Base-by-base conservation (phyloP, 2,797 vertebrate genomes). In the Gephyroberyx darwinii region DNA sequence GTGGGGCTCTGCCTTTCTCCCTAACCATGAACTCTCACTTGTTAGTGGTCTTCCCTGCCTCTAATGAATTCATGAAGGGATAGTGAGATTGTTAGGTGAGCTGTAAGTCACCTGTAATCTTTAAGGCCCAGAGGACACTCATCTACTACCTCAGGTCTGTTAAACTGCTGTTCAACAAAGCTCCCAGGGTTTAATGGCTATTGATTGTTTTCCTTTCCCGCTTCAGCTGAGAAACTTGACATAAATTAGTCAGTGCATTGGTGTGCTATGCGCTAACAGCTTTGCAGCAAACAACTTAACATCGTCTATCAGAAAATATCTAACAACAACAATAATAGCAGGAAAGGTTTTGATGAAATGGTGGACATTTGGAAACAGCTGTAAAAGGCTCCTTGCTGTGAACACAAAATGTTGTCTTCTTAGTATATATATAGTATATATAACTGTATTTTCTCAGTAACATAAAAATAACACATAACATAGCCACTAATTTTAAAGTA, bases 41-140 rank as follows among this genome's bases (percentile, higher is more conserved):
- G 83, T 77, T 84, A 74, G 47, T 50, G 37, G 54, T 62, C 58
- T 35, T 76, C 71, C 39, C 48, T 12, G 54, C 54, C 73, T 45
- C 64, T 72, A 78, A 86, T 75, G 65, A 74, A 89, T 80, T 78
- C 71, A 84, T 71, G 70, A 80, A 86, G 82, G 74, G 81, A 74
- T 63, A 65, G 51, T 65, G 69, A 47, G 83, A 74, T 75, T 83
- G 70, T 50, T 56, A 65, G 81, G 54, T 74, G 74, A 84, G 80
- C 86, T 70, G 75, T 91, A 90, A 92, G 88, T 91, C 89, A 91
- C 88, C 90, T 90, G 90, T 90, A 91, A 92, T 89, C 86, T 93
- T 87, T 81, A 88, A 84, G 84, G 87, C 81, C 83, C 83, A 84
- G 76, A 89, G 87, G 88, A 86, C 78, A 84, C 52, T 74, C 72